Base-by-base conservation (phyloP, 2,888 invertebrate genomes). In the Scaptodrosophila latifasciaeformis region DNA sequence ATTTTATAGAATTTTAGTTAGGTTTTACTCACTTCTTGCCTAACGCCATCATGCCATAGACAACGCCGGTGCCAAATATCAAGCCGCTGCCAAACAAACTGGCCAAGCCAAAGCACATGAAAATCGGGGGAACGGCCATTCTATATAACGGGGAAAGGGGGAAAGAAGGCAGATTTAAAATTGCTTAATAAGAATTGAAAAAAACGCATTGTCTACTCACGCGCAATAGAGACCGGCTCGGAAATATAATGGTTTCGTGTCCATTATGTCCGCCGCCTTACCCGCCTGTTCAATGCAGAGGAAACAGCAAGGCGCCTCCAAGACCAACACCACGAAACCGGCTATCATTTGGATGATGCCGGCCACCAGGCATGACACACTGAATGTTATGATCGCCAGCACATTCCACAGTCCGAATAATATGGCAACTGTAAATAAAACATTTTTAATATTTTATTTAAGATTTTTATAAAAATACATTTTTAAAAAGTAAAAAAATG, bases 261-360 rank as follows among this genome's bases (percentile, higher is more conserved):
- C 96, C 49, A 95, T 91, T 88, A 91, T 92, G 79, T 92, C 92
- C 55, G 95, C 94, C 49, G 97, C 88, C 59, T 90, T 90, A 87
- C 96, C 94, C 52, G 98, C 96, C 88, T 95, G 95, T 84, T 97
- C 98, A 65, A 99, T 91, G 88, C 97, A 99, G 88, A 96, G 90
- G 87, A 97, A 99, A 88, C 97, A 98, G 86, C 96, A 98, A 0
- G 99, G 99, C 34, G 98, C 97, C 88, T 99, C 99, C 79, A 97
- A 90, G 39, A 93, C 91, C 70, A 97, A 89, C 59, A 96, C 91
- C 60, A 95, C 82, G 87, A 98, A 96, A 34, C 97, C 98, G 60
- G 94, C 92, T 61, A 96, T 81, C 91, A 96, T 94, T 89, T 95
- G 94, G 90, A 93, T 92, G 78, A 95, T 90, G 60, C 95, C 96